Base-by-base conservation (phyloP, 2,888 invertebrate species). In the Acleris laterana region DNA sequence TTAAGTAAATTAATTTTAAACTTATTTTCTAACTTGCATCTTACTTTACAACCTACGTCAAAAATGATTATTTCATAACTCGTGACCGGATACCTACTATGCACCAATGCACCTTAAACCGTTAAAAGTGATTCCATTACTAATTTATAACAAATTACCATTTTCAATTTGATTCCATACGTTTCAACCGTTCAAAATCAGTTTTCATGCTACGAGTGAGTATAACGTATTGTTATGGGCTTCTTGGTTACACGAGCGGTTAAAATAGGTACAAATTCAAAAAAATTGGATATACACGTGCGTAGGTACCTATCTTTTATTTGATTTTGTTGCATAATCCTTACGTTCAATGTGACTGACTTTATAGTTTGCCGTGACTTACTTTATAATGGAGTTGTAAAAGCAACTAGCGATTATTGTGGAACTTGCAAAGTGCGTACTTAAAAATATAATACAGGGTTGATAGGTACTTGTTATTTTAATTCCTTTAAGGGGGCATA, bases 291-390 rank as follows among this genome's bases (percentile, higher is more conserved):
- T 38, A 38, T 32, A 13, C 38, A 42, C 20, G 55, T 42, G 42
- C 38, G 55, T 55, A 25, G 5, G 20, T 20, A 55, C 32, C 32
- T 32, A 55, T 55, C 38, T 16, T 42, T 55, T 55, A 42, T 55
- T 42, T 22, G n/a, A 42, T 42, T 4, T 42, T 19, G 38, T 19
- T 38, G 2, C 53, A 38, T 53, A 53, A 32, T 53, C 32, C 11
- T 11, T 53, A 53, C 19, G 19, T 17, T 17, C 32, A 53, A 53
- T 53, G 16, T 17, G 17, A 16, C 5, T 44, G 44, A n/a, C 28
- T 28, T 52, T 38, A 20, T 7, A 25, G 25, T 32, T 28, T 32
- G 17, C 32, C 52, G 17, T 28, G 32, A 52, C 11, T 52, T 52
- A 52, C 28, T 19, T 49, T 49, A 49, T 11, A 49, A 20, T 38